Evolutionary conservation across 1,140 invertebrate species (phyloP).

Genomic region (Helicoverpa armigera): DNA sequence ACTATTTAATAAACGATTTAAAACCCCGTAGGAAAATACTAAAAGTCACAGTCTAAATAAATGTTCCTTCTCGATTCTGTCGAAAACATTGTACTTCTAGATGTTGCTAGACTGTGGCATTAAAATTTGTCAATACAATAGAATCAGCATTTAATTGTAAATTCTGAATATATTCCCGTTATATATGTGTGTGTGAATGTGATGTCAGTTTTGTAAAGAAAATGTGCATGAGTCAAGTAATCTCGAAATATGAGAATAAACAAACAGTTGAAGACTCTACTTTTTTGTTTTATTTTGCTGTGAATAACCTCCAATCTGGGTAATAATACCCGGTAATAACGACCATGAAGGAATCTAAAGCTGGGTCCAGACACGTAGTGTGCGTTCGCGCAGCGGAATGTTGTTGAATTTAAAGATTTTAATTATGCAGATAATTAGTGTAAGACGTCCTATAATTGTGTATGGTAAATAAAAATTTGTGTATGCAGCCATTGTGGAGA

Average conservation of each 20-base stretch:
- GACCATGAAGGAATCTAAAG: too few relatives aligned
- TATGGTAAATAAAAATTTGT: too few relatives aligned
- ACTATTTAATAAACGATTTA: not conserved
- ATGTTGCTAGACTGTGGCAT: not conserved
- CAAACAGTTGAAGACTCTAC: constrained; percentile 54
- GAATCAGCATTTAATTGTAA: constrained; percentile 17
- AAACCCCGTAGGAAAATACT: not conserved
- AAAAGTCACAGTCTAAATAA: not conserved
- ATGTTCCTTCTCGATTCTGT: not conserved
- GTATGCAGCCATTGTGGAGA: too few relatives aligned
- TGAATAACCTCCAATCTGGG: not conserved
- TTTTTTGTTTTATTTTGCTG: constrained; percentile 56
- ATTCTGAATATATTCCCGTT: constrained; percentile 1
- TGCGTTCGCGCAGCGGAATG: too few relatives aligned
- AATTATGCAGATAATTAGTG: too few relatives aligned
- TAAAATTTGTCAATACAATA: constrained; percentile 8
- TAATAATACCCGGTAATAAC: too few relatives aligned
- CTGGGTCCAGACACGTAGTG: too few relatives aligned
- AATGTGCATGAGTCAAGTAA: constrained; percentile 42
- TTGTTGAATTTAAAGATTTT: too few relatives aligned
- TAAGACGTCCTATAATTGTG: too few relatives aligned
- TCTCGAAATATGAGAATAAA: constrained; percentile 61
- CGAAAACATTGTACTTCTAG: not conserved
- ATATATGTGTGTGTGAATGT: constrained; percentile 43
- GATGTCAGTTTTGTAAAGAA: constrained; percentile 48